Evolutionary conservation across 64 coral and sea anemone genomes (phyloP), one percentile per base, ranked within the genome.

Genomic region (Dendrophyllia cribrosa): DNA sequence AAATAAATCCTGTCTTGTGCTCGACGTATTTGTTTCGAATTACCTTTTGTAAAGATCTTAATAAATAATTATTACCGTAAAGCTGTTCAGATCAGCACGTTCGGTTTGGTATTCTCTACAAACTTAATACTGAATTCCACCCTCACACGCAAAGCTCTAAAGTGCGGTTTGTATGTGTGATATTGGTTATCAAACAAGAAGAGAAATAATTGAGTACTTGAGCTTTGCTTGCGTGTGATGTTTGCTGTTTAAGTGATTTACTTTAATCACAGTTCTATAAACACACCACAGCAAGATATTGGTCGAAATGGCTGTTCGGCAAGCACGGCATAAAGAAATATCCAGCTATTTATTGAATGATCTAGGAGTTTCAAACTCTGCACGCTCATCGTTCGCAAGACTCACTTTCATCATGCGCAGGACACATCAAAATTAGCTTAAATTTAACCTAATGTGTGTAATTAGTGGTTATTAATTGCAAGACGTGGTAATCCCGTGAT

Each of bases 201-300:
- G 46, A 66, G 17, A 46, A 84, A 84, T 84, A 84, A 84, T 83
- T 84, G 47, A 84, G 80, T 68, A 68, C 80, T 67, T 67, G 80
- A 67, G 62, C n/a, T 52, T 52, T 23, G 62, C 80, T 68, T 84
- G 80, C 80, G 80, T 84, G 80, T 84, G 80, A 84, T 84, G 80
- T 84, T 84, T 84, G 80, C 60, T 51, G 80, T 84, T 84, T 84
- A 84, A 84, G 80, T 84, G 80, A 84, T 84, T 84, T 84, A 51
- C 80, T 84, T 45, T 84, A 84, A 84, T 67, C 78, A 84, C 61
- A 84, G 17, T 49, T 67, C 80, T 68, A 84, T 84, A 84, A 84
- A 84, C 80, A 84, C 17, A 50, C 80, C 51, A 84, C 17, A 63
- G 44, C 7, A 24, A 20, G 80, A 84, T 84, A 84, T 84, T 84